phyloP scores from a whole-genome alignment of 1,140 invertebrate species.

The Physella acuta region DNA sequence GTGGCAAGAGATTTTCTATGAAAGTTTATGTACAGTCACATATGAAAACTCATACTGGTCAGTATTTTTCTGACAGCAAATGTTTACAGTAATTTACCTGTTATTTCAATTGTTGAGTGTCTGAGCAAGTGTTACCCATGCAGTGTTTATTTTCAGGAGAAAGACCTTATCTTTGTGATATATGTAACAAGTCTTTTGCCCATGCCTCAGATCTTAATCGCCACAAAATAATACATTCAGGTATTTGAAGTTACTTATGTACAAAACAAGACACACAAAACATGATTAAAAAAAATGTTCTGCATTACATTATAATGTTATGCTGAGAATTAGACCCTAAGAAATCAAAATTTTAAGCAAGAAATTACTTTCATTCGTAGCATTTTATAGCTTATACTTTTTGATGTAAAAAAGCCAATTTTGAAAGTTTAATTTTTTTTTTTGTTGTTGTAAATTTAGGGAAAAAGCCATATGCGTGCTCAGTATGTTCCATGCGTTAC shows the following conservation, averaged over 20 bases:
- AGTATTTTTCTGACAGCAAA: too few species aligned
- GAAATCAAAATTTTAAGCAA: neutral
- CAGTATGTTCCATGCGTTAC: slow-evolving; percentile 75
- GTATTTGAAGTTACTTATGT: too few species aligned
- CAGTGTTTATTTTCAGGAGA: slow-evolving; percentile 69
- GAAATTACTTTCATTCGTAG: neutral
- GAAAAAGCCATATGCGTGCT: slow-evolving; percentile 95
- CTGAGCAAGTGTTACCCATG: too few species aligned
- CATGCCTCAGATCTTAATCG: slow-evolving; percentile 63
- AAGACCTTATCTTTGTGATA: slow-evolving; percentile 85
- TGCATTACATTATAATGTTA: too few species aligned
- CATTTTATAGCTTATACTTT: neutral
- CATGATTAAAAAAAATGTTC: too few species aligned
- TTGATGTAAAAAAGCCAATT: neutral
- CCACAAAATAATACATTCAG: slow-evolving; percentile 58
- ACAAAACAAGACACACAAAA: too few species aligned
- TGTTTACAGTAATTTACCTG: too few species aligned
- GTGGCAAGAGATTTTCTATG: slow-evolving; percentile 47
- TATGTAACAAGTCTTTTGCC: slow-evolving; percentile 71
- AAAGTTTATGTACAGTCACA: slow-evolving; percentile 53
- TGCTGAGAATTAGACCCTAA: neutral
- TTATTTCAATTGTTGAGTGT: too few species aligned
- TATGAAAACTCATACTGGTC: slow-evolving; percentile 55
- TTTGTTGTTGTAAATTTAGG: too few species aligned
- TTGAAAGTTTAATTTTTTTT: too few species aligned